Conservation (phyloP, 2,888 invertebrate genomes). For the Aleiodes testaceus region DNA sequence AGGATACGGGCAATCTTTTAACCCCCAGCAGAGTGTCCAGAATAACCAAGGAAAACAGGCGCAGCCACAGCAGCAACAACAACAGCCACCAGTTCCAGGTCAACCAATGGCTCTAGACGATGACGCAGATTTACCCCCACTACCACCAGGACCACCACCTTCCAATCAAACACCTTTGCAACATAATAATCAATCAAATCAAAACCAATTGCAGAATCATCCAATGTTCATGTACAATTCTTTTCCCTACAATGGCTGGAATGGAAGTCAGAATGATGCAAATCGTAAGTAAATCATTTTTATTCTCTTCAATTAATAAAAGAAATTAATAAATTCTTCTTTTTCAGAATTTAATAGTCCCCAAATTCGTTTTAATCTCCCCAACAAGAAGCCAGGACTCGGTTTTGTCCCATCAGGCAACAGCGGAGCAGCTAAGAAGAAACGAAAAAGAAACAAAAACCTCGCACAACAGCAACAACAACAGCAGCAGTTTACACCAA, state of each 20-base stretch:
- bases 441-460: slow-evolving; percentile 83
- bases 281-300: slow-evolving; percentile 60
- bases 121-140: slow-evolving; percentile 75
- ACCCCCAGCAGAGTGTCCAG: slow-evolving; percentile 63
- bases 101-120: slow-evolving; percentile 75
- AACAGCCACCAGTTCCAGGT: slow-evolving; percentile 68
- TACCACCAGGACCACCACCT: slow-evolving; percentile 77
- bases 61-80: slow-evolving; percentile 57
- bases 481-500: slow-evolving; percentile 42
- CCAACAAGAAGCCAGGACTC: slow-evolving; percentile 70
- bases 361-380: slow-evolving; percentile 69
- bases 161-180: slow-evolving; percentile 63
- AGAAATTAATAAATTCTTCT: too few species aligned
- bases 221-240: slow-evolving; percentile 63
- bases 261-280: slow-evolving; percentile 63
- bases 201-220: slow-evolving; percentile 68
- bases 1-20: slow-evolving; percentile 66
- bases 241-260: slow-evolving; percentile 65
- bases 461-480: slow-evolving; percentile 57
- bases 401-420: slow-evolving; percentile 66
- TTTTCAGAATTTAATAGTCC: slow-evolving; percentile 63
- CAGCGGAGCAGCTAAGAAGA: slow-evolving; percentile 81
- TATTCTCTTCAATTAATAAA: too few species aligned
- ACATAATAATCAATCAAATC: slow-evolving; percentile 66
- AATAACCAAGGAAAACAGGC: slow-evolving; percentile 56